phyloP scores from a whole-genome alignment of 2,113 vertebrate genomes.

The Dasyprocta punctata region DNA sequence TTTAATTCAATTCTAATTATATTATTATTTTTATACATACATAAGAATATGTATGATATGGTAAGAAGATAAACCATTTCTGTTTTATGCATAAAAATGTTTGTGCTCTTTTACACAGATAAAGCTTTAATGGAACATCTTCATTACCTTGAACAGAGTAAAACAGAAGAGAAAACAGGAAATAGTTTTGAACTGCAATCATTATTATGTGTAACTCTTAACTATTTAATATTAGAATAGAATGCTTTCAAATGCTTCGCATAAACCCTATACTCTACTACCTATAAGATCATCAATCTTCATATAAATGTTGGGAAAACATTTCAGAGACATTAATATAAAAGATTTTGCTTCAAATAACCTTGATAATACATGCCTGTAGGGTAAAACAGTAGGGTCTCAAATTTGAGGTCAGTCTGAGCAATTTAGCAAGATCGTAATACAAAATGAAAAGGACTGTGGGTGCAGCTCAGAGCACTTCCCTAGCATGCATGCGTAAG shows the following conservation, averaged over 20 bases:
- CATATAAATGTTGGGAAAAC: constrained; percentile 16
- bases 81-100: constrained; percentile 18
- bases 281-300: constrained; percentile 21
- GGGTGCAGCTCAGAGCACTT: not conserved
- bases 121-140: constrained; percentile 18
- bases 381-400: not conserved
- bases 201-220: not conserved
- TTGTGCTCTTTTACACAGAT: constrained; percentile 32
- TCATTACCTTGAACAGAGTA: not conserved
- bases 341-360: constrained; percentile 14
- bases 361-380: not conserved
- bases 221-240: not conserved
- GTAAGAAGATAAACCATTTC: not conserved
- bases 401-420: not conserved
- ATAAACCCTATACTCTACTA: not conserved
- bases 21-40: not conserved
- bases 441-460: not conserved
- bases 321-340: constrained; percentile 30
- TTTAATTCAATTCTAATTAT: constrained; percentile 49
- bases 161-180: not conserved
- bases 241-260: not conserved
- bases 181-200: not conserved
- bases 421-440: not conserved
- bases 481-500: not conserved
- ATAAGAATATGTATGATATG: not conserved